Evolutionary conservation across 1,140 invertebrate species (phyloP).

Genomic region (Lysiphlebus fabarum): DNA sequence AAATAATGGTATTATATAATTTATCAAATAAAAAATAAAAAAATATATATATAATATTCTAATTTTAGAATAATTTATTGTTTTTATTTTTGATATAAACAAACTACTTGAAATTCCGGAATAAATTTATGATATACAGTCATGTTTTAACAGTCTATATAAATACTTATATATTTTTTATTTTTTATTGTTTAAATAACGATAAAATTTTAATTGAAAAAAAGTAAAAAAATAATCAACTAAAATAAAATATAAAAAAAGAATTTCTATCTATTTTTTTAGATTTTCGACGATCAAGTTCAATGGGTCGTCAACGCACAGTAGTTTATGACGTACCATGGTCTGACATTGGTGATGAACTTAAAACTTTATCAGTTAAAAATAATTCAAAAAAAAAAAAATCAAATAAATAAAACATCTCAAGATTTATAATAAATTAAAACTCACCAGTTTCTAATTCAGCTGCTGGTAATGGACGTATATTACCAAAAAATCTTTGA

Average conservation of each 20-base stretch:
- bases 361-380: constrained; percentile 28
- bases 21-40: background rate
- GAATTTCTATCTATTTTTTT: constrained; percentile 43
- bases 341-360: constrained; percentile 50
- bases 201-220: background rate
- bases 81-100: constrained; percentile 2
- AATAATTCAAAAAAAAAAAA: constrained; percentile 1
- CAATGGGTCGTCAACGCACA: constrained; percentile 43
- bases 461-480: constrained; percentile 65
- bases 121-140: background rate
- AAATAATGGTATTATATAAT: constrained; percentile 17
- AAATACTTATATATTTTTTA: constrained; percentile 7
- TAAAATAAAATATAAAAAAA: background rate
- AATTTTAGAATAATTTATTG: constrained; percentile 9
- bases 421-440: background rate
- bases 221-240: background rate
- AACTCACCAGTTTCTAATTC: constrained; percentile 66
- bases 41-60: constrained; percentile 9
- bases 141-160: background rate
- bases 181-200: background rate
- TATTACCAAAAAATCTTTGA: constrained; percentile 88
- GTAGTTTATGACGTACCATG: constrained; percentile 50
- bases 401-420: constrained; percentile 6
- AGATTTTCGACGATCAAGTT: constrained; percentile 48
- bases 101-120: constrained; percentile 10